Evolutionary conservation across 1,140 invertebrate species (phyloP).

Genomic region (Caerostris darwini): DNA sequence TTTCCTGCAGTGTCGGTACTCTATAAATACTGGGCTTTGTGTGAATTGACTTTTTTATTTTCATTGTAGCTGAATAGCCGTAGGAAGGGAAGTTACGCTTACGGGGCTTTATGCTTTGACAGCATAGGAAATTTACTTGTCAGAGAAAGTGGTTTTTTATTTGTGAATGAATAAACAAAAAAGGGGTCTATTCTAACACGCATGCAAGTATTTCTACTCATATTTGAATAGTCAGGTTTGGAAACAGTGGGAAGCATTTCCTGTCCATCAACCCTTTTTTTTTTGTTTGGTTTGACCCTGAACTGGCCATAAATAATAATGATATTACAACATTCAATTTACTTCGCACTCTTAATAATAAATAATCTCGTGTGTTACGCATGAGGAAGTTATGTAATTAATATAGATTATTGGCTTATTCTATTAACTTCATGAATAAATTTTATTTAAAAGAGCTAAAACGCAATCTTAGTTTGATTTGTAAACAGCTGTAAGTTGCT

Average conservation of each 20-base stretch:
- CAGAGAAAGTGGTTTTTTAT: slow-evolving; percentile 14
- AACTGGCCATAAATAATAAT: too few relatives aligned
- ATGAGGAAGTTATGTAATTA: too few relatives aligned
- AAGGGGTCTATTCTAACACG: not conserved
- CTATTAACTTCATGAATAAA: too few relatives aligned
- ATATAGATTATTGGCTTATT: too few relatives aligned
- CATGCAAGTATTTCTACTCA: not conserved
- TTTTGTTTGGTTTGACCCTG: not conserved
- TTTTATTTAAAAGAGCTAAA: too few relatives aligned
- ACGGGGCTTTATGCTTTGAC: not conserved
- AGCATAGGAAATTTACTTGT: slow-evolving; percentile 6
- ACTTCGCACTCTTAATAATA: too few relatives aligned
- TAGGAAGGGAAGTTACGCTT: not conserved
- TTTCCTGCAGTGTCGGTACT: not conserved
- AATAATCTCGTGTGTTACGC: too few relatives aligned
- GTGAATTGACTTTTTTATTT: not conserved
- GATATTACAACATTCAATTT: too few relatives aligned
- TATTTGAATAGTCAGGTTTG: not conserved
- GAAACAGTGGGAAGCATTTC: not conserved
- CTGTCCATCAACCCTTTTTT: not conserved
- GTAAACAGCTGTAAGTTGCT: too few relatives aligned
- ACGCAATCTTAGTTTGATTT: too few relatives aligned
- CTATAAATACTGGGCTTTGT: not conserved
- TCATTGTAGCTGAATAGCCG: not conserved
- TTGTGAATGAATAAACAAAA: not conserved